A percentile compares a stretch with the other conserved stretches of the same genome.
These are phyloP conservation scores for Entomyzon cyanotis DNA, from an alignment of 2,113 vertebrate species.

Conservation along the genomic window DNA sequence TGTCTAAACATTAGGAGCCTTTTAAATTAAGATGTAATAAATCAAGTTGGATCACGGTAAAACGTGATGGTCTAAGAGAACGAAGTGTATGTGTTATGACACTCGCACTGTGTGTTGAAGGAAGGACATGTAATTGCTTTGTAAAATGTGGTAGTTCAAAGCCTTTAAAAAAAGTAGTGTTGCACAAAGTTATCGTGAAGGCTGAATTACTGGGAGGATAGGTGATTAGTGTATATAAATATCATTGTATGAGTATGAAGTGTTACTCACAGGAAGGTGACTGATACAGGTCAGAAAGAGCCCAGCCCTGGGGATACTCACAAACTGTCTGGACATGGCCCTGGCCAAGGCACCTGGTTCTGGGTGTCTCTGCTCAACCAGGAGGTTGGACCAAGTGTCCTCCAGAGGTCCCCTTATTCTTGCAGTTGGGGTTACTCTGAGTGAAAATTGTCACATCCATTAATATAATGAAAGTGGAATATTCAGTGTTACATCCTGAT, in stretches of 20 bases:
- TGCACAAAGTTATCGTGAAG: background rate
- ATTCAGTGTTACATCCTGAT: background rate
- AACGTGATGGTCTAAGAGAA: background rate
- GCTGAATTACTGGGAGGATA: background rate
- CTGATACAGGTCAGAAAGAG: background rate
- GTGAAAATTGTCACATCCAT: background rate
- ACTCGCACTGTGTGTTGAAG: background rate
- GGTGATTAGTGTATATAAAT: background rate
- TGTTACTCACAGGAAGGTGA: background rate
- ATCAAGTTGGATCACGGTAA: background rate
- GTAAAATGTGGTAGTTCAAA: background rate
- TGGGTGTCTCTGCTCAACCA: background rate
- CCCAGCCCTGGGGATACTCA: background rate
- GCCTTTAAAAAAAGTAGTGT: background rate
- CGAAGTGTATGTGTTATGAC: background rate
- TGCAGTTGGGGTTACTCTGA: fast-evolving
- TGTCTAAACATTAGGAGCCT: background rate
- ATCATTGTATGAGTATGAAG: fast-evolving
- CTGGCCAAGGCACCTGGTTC: background rate
- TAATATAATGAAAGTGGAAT: background rate
- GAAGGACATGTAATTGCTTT: background rate
- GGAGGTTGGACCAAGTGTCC: background rate
- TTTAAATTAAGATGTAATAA: background rate
- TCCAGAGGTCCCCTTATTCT: background rate
- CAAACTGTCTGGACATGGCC: background rate